phyloP scores from a whole-genome alignment of 2,797 vertebrate genomes.

The Steatocranus sp. region DNA sequence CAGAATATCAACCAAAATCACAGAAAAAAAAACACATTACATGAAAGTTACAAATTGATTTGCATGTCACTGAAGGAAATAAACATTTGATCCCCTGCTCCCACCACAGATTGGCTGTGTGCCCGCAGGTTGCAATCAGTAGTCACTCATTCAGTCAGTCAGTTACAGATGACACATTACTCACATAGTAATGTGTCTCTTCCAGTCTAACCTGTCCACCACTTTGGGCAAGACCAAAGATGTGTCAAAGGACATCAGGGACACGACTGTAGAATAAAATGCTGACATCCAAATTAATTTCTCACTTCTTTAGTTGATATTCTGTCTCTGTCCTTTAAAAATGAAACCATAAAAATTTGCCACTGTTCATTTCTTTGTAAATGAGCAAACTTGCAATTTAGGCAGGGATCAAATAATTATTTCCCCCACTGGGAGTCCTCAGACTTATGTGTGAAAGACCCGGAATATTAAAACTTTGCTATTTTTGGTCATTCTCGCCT shows the following conservation, averaged over 20 bases:
- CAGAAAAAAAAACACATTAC: neutral
- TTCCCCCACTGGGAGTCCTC: fast-evolving
- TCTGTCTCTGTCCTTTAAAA: neutral
- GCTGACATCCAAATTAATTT: neutral
- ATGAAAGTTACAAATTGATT: neutral
- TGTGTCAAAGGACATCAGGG: neutral
- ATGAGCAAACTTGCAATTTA: neutral
- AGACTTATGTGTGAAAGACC: neutral
- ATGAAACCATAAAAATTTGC: neutral
- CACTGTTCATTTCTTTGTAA: neutral
- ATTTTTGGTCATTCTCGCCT: neutral
- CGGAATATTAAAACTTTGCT: fast-evolving
- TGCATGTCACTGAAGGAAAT: neutral
- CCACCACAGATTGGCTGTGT: neutral
- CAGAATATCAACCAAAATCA: neutral
- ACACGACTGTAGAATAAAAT: neutral
- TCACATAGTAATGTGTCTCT: neutral
- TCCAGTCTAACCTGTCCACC: neutral
- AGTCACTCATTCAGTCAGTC: neutral
- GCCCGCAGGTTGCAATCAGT: neutral
- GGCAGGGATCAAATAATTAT: neutral
- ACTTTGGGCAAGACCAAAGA: neutral
- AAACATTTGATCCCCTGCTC: neutral
- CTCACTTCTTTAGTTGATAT: neutral
- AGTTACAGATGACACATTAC: neutral